These are phyloP conservation scores for Marasmarcha lunaedactyla DNA, from an alignment of 2,888 invertebrate species.

Conservation along the genomic window DNA sequence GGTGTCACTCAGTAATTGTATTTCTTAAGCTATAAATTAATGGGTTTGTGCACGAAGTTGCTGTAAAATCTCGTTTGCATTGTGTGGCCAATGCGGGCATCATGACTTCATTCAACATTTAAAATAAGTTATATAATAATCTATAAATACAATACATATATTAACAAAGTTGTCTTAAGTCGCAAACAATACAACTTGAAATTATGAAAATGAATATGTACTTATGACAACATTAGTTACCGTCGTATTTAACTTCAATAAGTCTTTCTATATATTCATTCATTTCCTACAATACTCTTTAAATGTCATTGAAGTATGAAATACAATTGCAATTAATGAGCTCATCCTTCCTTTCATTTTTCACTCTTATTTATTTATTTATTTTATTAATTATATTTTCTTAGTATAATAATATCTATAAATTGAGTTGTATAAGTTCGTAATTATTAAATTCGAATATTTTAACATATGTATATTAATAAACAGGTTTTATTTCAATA, in stretches of 20 bases:
- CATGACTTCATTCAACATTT: too few species aligned
- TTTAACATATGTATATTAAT: conserved; percentile 72
- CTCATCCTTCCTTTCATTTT: conserved; percentile 55
- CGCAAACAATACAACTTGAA: conserved; percentile 33
- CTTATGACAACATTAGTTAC: conserved; percentile 64
- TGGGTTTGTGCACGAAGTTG: too few species aligned
- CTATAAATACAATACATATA: background rate
- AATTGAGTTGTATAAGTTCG: conserved; percentile 70
- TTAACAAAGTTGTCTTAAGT: conserved; percentile 9
- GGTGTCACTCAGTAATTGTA: too few species aligned
- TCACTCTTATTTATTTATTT: conserved; percentile 67
- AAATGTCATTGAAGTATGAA: conserved; percentile 68
- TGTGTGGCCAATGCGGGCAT: too few species aligned
- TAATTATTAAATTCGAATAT: conserved; percentile 72
- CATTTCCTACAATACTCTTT: conserved; percentile 62
- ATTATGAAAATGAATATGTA: conserved; percentile 43
- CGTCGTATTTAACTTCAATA: conserved; percentile 67
- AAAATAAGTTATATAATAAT: too few species aligned
- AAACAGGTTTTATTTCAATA: conserved; percentile 67
- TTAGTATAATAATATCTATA: conserved; percentile 72
- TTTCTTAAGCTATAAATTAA: too few species aligned
- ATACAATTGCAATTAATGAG: conserved; percentile 67
- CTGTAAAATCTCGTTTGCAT: too few species aligned
- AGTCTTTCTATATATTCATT: conserved; percentile 71
- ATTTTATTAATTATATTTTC: conserved; percentile 70